Evolutionary conservation across 2,797 vertebrate species (phyloP).

Genomic region (Melanotaenia parkinsoni): DNA sequence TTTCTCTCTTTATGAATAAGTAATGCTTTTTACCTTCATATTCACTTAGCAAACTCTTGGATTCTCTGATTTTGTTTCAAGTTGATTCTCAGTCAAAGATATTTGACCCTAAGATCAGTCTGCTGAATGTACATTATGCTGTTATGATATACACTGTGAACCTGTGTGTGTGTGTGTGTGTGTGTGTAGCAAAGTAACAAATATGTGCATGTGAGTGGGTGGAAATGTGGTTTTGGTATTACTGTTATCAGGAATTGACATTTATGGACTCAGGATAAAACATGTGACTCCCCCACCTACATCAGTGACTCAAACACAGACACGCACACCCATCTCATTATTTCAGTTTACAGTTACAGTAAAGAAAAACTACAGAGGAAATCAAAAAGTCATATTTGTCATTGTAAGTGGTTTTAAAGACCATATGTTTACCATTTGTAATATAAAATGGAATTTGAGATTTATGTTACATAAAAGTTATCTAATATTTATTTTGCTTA

Average conservation of each 20-base stretch:
- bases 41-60: background rate
- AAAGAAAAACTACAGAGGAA: slow-evolving; percentile 27
- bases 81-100: slow-evolving; percentile 11
- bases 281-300: slow-evolving; percentile 79
- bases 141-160: background rate
- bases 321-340: slow-evolving; percentile 19
- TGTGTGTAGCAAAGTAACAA: slow-evolving; percentile 6
- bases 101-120: slow-evolving; percentile 17
- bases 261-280: slow-evolving; percentile 67
- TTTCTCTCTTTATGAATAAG: slow-evolving; percentile 12
- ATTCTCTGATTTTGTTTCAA: slow-evolving; percentile 11
- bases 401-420: slow-evolving; percentile 7
- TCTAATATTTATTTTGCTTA: slow-evolving; percentile 18
- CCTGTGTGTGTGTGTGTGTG: background rate
- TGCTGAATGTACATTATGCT: slow-evolving; percentile 3
- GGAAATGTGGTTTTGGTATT: slow-evolving; percentile 36
- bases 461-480: slow-evolving; percentile 43
- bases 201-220: slow-evolving; percentile 11
- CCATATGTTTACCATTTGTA: background rate
- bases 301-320: slow-evolving; percentile 60
- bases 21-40: slow-evolving; percentile 19
- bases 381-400: slow-evolving; percentile 11
- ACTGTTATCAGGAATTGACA: slow-evolving; percentile 74
- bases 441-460: slow-evolving; percentile 22
- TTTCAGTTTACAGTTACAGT: slow-evolving; percentile 47